Base-by-base conservation (phyloP, 2,797 vertebrate genomes). In the Ficedula albicollis region DNA sequence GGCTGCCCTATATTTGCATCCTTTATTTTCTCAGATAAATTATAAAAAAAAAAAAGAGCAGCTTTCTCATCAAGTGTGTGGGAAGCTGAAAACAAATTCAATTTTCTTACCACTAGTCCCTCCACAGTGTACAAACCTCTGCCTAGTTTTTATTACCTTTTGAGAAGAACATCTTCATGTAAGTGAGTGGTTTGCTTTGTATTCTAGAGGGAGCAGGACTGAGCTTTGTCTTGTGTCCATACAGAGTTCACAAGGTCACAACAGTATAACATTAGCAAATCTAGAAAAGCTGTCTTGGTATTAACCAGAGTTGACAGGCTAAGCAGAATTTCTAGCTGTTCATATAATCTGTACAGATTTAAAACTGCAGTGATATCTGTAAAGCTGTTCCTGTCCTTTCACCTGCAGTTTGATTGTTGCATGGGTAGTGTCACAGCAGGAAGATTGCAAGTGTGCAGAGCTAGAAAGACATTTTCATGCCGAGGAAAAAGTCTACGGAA, bases 21-120 rank as follows among this genome's bases (percentile, higher is more conserved):
- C 41, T 87, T 88, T 84, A 60, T 54, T 89, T 89, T 59, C 70
- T 94, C 81, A 91, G 66, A 82, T n/a, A n/a, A n/a, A n/a, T n/a
- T n/a, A n/a, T n/a, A 84, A 84, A 79, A 16, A 22, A 89, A 84
- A 79, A 63, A 63, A 94, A 82, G 75, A 84, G 1, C 4, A 84
- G 23, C 41, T 90, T 84, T 78, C 63, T 76, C n/a, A 29, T 55
- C 34, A 84, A 70, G 16, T 3, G 6, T 48, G 16, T 51, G 16
- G 41, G 44, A 90, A 87, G 60, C 52, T 84, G 49, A 14, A 94
- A 86, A 88, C 10, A 59, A 48, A 89, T 36, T 82, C 16, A 55
- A 0, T 70, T 77, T 89, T 83, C 38, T 60, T 54, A 67, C 38
- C 49, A 3, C 19, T 60, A 55, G 44, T 36, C 15, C 11, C 12